Evolutionary conservation across 2,888 invertebrate species (phyloP).

Genomic region (Heliconius ismenius): DNA sequence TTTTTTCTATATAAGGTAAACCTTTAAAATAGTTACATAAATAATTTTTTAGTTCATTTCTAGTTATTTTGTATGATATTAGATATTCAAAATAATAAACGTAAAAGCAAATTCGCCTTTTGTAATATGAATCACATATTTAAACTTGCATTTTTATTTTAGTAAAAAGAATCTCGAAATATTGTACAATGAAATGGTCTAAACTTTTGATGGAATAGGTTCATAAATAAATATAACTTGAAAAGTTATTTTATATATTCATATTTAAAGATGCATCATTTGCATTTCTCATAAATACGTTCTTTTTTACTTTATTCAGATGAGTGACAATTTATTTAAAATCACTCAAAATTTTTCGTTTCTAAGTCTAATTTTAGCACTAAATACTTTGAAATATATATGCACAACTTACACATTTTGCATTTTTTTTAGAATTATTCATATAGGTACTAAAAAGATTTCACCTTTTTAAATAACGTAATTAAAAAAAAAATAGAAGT

Average conservation of each 20-base stretch:
- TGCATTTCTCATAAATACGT: neutral
- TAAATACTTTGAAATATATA: too few relatives aligned
- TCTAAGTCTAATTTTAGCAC: neutral
- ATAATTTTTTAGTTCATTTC: too few relatives aligned
- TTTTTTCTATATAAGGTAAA: neutral
- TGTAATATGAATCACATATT: too few relatives aligned
- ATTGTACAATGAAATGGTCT: neutral
- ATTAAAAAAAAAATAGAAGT: neutral
- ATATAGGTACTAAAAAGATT: neutral
- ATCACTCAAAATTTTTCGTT: neutral
- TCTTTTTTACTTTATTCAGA: neutral
- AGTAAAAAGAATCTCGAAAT: neutral
- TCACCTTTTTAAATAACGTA: neutral
- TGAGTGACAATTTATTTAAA: neutral
- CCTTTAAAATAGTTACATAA: neutral
- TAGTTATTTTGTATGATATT: too few relatives aligned
- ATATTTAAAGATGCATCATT: neutral
- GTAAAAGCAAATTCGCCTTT: too few relatives aligned
- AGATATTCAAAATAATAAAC: too few relatives aligned
- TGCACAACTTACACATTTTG: too few relatives aligned
- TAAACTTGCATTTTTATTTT: too few relatives aligned
- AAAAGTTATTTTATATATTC: neutral
- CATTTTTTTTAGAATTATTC: neutral
- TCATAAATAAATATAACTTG: neutral
- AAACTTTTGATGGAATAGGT: neutral